Base-by-base conservation (phyloP, 2,888 invertebrate genomes). In the Nezara viridula region DNA sequence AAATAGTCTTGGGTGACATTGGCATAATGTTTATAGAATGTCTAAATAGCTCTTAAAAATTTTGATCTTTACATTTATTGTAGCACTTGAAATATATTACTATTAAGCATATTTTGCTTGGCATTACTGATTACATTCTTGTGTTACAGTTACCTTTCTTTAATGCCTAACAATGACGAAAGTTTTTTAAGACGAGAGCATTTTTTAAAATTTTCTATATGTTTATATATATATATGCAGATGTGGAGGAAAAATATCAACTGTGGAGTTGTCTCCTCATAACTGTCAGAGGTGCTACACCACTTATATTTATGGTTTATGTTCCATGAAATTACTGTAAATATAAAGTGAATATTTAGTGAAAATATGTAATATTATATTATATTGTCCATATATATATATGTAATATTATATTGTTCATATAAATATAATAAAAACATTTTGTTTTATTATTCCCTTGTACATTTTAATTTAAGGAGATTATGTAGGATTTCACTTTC, bases 251-350 rank as follows among this genome's bases (percentile, higher is more conserved):
- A 73, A 73, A 19, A 73, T 37, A 37, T 6, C 32, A 73, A 73
- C 66, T 73, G 27, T 19, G 5, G 37, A 73, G 66, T 37, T 73
- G 32, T 73, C 19, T 73, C 32, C 66, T 19, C 6, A 60, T 60
- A 60, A 60, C 60, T 60, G 12, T 27, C 27, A 60, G 19, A 73
- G 32, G 19, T 73, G 66, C 66, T 73, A 19, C 37, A 32, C 66
- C 66, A 37, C 19, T 73, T 73, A 21, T 73, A 32, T 73, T 37
- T 81, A 44, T 81, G 44, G 81, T 81, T 40, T 44, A 81, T 47
- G 44, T 81, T 81, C 81, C 81, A 81, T 81, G 40, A 44, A 77
- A 77, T 77, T 77, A 77, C 21, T 77, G 77, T 81, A 81, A 44
- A 81, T 81, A 81, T 1, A 81, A 47, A 81, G 2, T 81, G 77